phyloP scores from a whole-genome alignment of 2,888 invertebrate genomes.

The Nysson spinosus region DNA sequence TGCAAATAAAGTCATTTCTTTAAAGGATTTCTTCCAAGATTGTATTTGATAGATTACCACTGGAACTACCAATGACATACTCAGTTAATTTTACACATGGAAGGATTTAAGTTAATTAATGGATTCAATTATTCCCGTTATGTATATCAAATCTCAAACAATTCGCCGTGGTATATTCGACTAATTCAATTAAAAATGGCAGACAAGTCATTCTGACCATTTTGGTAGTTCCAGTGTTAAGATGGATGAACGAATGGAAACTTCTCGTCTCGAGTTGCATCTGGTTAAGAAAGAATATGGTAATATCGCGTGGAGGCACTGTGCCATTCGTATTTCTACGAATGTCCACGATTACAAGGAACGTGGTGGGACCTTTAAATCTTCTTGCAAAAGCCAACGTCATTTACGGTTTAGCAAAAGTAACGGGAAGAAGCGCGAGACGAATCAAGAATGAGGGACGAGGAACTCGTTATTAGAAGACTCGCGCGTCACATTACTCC shows the following conservation, averaged over 20 bases:
- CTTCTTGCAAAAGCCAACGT: constrained; percentile 56
- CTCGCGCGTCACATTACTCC: constrained; percentile 29
- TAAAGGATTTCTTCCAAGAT: too few relatives aligned
- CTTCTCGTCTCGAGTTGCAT: not conserved
- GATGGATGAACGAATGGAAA: not conserved
- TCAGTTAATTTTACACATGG: too few relatives aligned
- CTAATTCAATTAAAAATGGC: too few relatives aligned
- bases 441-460: constrained; percentile 64
- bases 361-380: constrained; percentile 62
- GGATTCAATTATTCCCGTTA: too few relatives aligned
- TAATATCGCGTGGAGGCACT: constrained; percentile 44
- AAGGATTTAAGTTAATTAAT: too few relatives aligned
- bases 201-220: too few relatives aligned
- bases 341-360: constrained; percentile 55
- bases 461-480: constrained; percentile 56
- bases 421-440: constrained; percentile 62
- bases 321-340: constrained; percentile 51
- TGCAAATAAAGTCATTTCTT: too few relatives aligned
- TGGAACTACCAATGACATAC: too few relatives aligned
- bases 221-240: too few relatives aligned
- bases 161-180: too few relatives aligned
- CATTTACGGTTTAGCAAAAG: constrained; percentile 61
- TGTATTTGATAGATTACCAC: too few relatives aligned
- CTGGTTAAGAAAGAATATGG: constrained; percentile 43
- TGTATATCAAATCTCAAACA: too few relatives aligned